These are phyloP conservation scores for Distichodus sexfasciatus DNA, from an alignment of 2,797 vertebrate species.

Conservation along the genomic window DNA sequence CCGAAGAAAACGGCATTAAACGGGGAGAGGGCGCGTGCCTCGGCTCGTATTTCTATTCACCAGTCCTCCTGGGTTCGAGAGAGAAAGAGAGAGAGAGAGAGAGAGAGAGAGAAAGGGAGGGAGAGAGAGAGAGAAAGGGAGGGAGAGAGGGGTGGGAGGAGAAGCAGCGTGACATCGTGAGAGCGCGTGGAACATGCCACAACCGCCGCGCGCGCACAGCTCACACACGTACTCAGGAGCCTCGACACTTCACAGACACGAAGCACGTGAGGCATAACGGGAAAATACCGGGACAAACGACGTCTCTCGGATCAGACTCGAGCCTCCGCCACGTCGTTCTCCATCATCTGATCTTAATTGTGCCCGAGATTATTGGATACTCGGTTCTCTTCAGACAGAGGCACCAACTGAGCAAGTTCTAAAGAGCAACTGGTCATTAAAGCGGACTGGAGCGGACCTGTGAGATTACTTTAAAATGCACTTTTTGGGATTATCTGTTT, in stretches of 20 bases:
- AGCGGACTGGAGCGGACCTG: not conserved
- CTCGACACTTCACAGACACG: slow-evolving; percentile 32
- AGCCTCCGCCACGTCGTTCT: not conserved
- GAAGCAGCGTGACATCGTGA: slow-evolving; percentile 46
- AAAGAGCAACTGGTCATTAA: too few species aligned
- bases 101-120: slow-evolving; percentile 1
- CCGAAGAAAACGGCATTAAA: not conserved
- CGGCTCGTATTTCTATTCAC: slow-evolving; percentile 48
- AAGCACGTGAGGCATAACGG: slow-evolving; percentile 46
- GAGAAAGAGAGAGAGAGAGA: slow-evolving; percentile 11
- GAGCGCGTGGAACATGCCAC: slow-evolving; percentile 58
- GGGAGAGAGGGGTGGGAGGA: slow-evolving; percentile 8
- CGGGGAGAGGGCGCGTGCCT: slow-evolving; percentile 51
- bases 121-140: slow-evolving; percentile 13
- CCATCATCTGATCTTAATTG: not conserved
- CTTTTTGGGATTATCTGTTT: slow-evolving; percentile 69
- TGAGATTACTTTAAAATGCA: slow-evolving; percentile 63
- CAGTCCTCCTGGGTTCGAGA: slow-evolving; percentile 35
- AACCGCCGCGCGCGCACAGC: slow-evolving; percentile 38
- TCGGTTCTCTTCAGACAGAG: not conserved
- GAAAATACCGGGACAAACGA: too few species aligned
- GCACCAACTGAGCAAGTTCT: slow-evolving; percentile 1
- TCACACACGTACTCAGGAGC: slow-evolving; percentile 32
- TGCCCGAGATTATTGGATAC: not conserved
- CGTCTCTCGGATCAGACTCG: not conserved